Percentiles rank a stretch among this genome's conserved stretches.
Evolutionary conservation across 2,797 vertebrate species (phyloP).

Genomic region (Halcyon chelicuti): DNA sequence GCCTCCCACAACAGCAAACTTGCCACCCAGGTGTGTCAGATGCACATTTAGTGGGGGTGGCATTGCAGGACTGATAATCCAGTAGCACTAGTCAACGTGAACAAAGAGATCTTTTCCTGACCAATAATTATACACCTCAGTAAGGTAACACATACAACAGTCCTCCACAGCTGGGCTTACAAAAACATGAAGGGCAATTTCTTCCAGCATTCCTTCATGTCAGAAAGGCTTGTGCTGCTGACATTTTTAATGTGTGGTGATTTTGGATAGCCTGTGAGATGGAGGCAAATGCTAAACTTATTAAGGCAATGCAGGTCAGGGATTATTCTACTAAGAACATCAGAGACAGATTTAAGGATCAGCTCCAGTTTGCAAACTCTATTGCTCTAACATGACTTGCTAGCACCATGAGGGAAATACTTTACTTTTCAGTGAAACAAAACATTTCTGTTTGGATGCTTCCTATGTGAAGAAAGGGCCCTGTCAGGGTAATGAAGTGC

Average conservation of each 20-base stretch:
- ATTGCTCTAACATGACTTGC: background rate
- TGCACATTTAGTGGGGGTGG: background rate
- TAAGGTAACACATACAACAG: background rate
- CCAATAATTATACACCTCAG: rapidly evolving
- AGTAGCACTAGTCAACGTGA: background rate
- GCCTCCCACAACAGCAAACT: background rate
- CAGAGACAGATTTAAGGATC: background rate
- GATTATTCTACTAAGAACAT: background rate
- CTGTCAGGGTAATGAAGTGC: background rate
- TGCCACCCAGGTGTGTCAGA: background rate
- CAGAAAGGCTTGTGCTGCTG: background rate
- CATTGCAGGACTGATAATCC: background rate
- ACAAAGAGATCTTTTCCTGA: background rate
- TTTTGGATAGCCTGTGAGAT: background rate
- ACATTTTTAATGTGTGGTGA: background rate
- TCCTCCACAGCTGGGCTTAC: background rate
- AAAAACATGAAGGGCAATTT: background rate
- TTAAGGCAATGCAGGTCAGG: background rate
- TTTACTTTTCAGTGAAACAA: background rate
- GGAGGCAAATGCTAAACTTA: background rate
- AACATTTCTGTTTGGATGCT: background rate
- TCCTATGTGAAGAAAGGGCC: background rate
- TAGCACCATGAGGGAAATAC: background rate
- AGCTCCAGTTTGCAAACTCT: background rate
- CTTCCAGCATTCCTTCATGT: background rate